These are phyloP conservation scores for Ylistrum balloti DNA, from an alignment of 1,140 invertebrate species.

Conservation along the genomic window DNA sequence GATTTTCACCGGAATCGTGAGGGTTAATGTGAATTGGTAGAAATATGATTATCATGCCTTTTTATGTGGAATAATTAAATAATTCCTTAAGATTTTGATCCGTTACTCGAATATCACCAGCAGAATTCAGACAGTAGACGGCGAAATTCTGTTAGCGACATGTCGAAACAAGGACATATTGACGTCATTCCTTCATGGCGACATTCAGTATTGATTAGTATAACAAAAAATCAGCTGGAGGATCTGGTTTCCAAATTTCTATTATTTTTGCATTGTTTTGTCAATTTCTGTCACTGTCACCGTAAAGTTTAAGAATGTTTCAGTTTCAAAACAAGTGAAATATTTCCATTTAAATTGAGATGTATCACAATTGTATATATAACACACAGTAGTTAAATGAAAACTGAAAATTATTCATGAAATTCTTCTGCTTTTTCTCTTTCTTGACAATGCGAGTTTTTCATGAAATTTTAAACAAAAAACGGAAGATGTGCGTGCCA, in stretches of 20 bases:
- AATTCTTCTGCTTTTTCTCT: neutral
- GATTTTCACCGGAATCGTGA: neutral
- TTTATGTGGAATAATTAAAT: neutral
- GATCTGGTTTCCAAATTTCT: neutral
- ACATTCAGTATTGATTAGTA: neutral
- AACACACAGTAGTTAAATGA: neutral
- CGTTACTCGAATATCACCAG: neutral
- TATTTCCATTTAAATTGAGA: constrained; percentile 19
- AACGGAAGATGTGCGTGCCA: neutral
- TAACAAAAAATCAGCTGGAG: neutral
- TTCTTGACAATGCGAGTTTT: neutral
- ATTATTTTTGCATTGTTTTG: constrained; percentile 3
- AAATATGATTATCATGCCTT: neutral
- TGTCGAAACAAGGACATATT: neutral
- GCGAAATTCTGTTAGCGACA: neutral
- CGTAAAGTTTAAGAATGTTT: neutral
- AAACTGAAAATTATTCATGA: neutral
- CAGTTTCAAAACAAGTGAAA: neutral
- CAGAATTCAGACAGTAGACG: neutral
- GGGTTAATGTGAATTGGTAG: neutral
- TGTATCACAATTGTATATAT: neutral
- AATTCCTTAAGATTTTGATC: neutral
- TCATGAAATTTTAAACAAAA: neutral
- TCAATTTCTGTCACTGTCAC: neutral
- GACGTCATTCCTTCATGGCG: neutral